Percentiles rank a stretch among this genome's conserved stretches.
phyloP scores from a whole-genome alignment of 2,113 vertebrate species.

The Phoenicopterus ruber region DNA sequence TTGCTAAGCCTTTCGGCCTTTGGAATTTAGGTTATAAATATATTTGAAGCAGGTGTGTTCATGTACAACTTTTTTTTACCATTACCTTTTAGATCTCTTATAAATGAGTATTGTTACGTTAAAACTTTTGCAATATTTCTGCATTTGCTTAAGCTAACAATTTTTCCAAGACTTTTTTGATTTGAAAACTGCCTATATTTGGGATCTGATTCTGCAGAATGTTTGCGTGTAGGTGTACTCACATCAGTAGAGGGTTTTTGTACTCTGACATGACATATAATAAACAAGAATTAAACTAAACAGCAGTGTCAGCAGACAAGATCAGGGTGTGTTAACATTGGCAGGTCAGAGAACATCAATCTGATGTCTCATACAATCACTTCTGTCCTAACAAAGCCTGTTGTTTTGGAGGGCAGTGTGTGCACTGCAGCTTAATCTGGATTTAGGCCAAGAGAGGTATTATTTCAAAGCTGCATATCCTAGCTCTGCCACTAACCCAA shows the following conservation, averaged over 20 bases:
- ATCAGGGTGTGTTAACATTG: not conserved
- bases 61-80: not conserved
- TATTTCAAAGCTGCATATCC: not conserved
- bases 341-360: no score
- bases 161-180: not conserved
- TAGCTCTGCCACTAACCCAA: not conserved
- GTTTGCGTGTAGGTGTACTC: not conserved
- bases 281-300: constrained; percentile 22
- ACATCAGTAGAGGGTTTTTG: not conserved
- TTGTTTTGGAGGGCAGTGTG: not conserved
- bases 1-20: not conserved
- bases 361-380: not conserved
- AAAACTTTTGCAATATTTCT: not conserved
- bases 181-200: not conserved
- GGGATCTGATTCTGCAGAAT: not conserved
- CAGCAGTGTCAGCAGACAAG: constrained; percentile 1
- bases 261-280: not conserved
- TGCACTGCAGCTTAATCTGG: not conserved
- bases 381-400: not conserved
- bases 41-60: not conserved
- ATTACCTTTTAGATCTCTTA: not conserved
- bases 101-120: not conserved
- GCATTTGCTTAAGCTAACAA: not conserved
- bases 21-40: not conserved
- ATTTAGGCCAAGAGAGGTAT: not conserved